These are phyloP conservation scores for Tenrec ecaudatus DNA, from an alignment of 2,113 vertebrate genomes.

Conservation along the genomic window DNA sequence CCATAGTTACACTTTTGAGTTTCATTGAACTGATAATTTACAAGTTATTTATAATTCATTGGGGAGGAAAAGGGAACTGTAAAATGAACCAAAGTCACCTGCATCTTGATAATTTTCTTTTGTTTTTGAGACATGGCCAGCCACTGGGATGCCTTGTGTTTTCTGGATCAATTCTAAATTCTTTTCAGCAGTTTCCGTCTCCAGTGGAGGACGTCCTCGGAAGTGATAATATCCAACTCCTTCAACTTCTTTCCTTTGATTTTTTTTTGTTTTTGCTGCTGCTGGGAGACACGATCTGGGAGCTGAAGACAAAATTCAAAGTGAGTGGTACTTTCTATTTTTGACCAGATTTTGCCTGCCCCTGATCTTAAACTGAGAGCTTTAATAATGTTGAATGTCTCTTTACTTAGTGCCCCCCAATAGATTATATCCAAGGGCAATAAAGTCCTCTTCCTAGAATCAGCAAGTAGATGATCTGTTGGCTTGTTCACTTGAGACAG, in stretches of 20 bases:
- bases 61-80: background rate
- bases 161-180: background rate
- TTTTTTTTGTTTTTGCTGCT: too few species aligned
- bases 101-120: slow-evolving; percentile 47
- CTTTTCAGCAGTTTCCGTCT: background rate
- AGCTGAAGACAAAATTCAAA: too few species aligned
- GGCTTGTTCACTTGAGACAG: background rate
- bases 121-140: background rate
- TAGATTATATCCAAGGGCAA: background rate
- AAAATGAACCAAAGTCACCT: slow-evolving; percentile 44
- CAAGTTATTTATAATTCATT: background rate
- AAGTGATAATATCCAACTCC: too few species aligned
- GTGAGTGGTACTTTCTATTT: too few species aligned
- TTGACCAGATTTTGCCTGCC: too few species aligned
- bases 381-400: too few species aligned
- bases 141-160: background rate
- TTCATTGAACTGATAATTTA: too few species aligned
- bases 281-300: too few species aligned
- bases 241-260: too few species aligned
- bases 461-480: background rate
- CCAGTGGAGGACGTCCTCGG: background rate
- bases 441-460: background rate
- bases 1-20: too few species aligned
- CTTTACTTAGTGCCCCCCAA: too few species aligned
- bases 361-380: too few species aligned